phyloP scores from a whole-genome alignment of 2,888 invertebrate genomes.

The Standfussiana lucernea region DNA sequence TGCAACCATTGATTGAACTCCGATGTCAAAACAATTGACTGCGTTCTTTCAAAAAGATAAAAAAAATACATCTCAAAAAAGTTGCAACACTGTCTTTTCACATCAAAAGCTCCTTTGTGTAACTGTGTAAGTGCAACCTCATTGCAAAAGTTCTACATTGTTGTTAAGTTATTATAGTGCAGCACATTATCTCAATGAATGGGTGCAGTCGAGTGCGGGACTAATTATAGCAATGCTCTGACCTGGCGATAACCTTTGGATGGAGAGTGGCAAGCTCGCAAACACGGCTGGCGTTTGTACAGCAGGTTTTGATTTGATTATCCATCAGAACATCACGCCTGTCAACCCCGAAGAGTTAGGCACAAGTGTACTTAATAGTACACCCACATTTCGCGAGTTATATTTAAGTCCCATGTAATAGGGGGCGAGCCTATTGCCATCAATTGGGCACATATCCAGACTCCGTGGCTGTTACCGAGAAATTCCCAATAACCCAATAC shows the following conservation, averaged over 20 bases:
- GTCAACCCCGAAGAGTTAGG: too few relatives aligned
- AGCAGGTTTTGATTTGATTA: neutral
- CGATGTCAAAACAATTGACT: conserved; percentile 4
- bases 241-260: conserved; percentile 77
- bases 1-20: neutral
- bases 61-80: neutral
- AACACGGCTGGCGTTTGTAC: conserved; percentile 41
- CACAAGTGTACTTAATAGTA: too few relatives aligned
- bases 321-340: too few relatives aligned
- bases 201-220: conserved; percentile 72
- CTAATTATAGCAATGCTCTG: conserved; percentile 81
- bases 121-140: conserved; percentile 24
- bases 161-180: conserved; percentile 63
- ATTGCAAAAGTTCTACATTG: conserved; percentile 58
- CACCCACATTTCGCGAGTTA: too few relatives aligned
- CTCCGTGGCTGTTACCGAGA: too few relatives aligned
- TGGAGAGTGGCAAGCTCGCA: conserved; percentile 61
- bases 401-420: too few relatives aligned
- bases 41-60: conserved; percentile 6
- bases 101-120: conserved; percentile 45
- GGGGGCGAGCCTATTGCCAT: too few relatives aligned
- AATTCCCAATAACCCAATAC: too few relatives aligned
- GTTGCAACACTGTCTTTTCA: conserved; percentile 21
- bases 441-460: too few relatives aligned
- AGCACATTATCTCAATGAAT: conserved; percentile 72